Base-by-base conservation (phyloP, 2,113 vertebrate genomes). In the Pteronura brasiliensis region DNA sequence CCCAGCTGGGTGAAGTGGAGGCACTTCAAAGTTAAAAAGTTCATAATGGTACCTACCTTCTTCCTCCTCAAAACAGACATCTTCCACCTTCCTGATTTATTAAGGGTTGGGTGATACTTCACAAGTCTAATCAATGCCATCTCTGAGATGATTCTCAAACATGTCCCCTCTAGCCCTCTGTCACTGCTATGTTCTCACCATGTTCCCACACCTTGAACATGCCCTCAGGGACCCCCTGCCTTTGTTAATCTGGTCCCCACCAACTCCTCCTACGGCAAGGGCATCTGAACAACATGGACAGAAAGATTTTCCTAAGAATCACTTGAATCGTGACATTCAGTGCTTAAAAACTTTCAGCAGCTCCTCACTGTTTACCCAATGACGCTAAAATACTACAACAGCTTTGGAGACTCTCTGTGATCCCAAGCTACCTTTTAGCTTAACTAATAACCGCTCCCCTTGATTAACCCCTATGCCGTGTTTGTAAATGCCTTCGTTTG, bases 171-270 rank as follows among this genome's bases (percentile, higher is more conserved):
- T 8, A 25, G 55, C 7, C 7, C 31, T 4, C 10, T 63, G 36
- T 10, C 44, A 49, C 27, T 1, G 21, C 63, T 17, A 39, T 20
- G 4, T 9, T 71, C 20, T 71, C 67, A 36, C 67, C 6, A 12
- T 4, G 9, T 23, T 69, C 39, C 9, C 1, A 2, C 7, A 71
- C 42, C 67, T 76, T 57, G 6, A 1, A 1, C 9, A n/a, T 1
- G 44, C 6, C 29, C 44, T 27, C 44, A 6, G 71, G 57, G 47
- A 8, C 39, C 52, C n/a, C 5, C 21, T 1, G 7, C 65, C 7
- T n/a, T 10, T 4, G 23, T 47, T 34, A 67, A 47, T 29, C 39
- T 34, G 14, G 52, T 55, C 71, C 29, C 31, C 1, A 1, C 34
- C 59, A 83, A 42, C n/a, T 10, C 29, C 47, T 74, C 44, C 83